phyloP scores from a whole-genome alignment of 1,140 invertebrate species.

The Heliconius hermathena region DNA sequence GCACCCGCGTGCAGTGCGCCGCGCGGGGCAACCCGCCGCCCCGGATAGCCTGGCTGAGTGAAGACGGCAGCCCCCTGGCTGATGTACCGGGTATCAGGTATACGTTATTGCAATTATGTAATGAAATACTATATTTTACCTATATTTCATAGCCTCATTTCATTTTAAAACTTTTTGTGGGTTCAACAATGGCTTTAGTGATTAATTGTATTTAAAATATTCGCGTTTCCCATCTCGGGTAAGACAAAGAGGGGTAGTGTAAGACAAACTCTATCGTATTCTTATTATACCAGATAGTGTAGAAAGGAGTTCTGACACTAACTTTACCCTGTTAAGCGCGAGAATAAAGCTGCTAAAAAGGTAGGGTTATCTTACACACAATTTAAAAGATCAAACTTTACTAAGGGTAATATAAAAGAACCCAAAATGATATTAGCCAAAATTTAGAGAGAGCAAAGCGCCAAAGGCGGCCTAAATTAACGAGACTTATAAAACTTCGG shows the following conservation, averaged over 20 bases:
- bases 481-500: conserved; percentile 11
- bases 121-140: no score
- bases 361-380: neutral
- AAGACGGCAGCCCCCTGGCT: conserved; percentile 48
- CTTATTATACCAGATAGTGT: no score
- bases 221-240: no score
- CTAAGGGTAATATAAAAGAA: neutral
- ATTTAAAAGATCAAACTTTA: neutral
- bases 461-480: conserved; percentile 12
- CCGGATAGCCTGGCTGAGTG: conserved; percentile 53
- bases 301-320: no score
- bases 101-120: no score
- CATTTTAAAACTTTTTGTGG: neutral
- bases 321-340: no score
- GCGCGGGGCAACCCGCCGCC: conserved; percentile 56
- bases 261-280: no score
- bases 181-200: no score
- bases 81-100: conserved; percentile 53
- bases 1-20: conserved; percentile 52
- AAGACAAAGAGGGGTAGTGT: no score
- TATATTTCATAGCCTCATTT: neutral
- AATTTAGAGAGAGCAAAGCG: neutral
- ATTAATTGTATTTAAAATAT: no score
- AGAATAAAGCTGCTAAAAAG: no score
- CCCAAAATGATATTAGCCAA: neutral